Base-by-base conservation (phyloP, 2,797 vertebrate species). In the Acestrorhynchus altus region DNA sequence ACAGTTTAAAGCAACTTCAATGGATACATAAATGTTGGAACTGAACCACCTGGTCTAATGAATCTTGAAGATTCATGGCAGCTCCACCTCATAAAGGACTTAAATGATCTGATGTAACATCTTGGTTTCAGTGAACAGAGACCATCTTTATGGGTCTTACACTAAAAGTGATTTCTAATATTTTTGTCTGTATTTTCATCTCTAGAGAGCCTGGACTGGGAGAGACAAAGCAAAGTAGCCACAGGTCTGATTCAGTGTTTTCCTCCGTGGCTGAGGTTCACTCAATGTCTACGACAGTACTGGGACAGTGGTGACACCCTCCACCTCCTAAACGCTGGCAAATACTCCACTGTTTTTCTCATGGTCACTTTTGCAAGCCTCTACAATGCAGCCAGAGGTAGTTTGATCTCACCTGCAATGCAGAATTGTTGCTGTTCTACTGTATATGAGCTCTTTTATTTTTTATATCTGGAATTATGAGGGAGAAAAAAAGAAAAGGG, bases 311-410 rank as follows among this genome's bases (percentile, higher is more conserved):
- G 91, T 82, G 90, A 94, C 83, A 92, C 89, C 83, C 92, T 94
- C 70, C 94, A 96, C 87, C 93, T 96, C 84, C 90, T 95, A 81
- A 96, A 96, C 11, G 95, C 95, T 77, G 95, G 93, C 83, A 96
- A 96, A 90, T 96, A 96, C 86, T 94, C 94, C 76, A 95, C 94
- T 68, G 95, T 95, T 73, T 95, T 96, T 91, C 93, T 96, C 35
- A 94, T 92, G 86, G 95, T 96, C 90, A 94, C 92, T 26, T 96
- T 96, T 81, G 92, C 93, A 84, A 94, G 94, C 22, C 94, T 96
- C 76, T 94, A 96, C 89, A 92, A 83, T 83, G 93, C 92, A 78
- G 93, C 95, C 66, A 90, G 90, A 95, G 95, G 94, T 96, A 94
- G 2, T 28, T 10, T 51, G 47, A 42, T 35, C 15, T 44, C 40